Evolutionary conservation across 1,140 invertebrate species (phyloP).

Genomic region (Oedothorax gibbosus): DNA sequence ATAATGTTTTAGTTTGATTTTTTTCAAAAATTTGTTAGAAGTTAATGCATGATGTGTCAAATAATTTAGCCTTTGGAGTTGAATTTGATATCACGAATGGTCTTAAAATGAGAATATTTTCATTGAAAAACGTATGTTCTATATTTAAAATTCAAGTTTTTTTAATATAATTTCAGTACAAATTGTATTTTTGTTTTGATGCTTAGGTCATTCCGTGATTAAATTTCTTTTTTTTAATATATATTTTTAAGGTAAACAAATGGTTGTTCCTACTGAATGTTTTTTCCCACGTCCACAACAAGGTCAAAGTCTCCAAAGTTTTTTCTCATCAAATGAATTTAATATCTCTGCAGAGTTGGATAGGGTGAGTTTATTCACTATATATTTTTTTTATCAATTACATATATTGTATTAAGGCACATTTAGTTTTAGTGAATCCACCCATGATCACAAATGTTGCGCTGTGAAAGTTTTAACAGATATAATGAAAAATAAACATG

Average conservation of each 20-base stretch:
- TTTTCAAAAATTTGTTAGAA: neutral
- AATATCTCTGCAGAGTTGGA: constrained; percentile 82
- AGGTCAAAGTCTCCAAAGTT: constrained; percentile 81
- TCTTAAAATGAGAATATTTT: neutral
- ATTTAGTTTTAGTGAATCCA: no score
- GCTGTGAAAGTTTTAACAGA: no score
- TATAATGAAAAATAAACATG: no score
- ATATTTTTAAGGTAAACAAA: constrained; percentile 29
- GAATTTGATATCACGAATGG: neutral
- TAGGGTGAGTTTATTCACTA: constrained; percentile 68
- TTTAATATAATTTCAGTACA: neutral
- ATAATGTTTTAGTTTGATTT: neutral
- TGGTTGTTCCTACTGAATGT: constrained; percentile 62
- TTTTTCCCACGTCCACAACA: constrained; percentile 75
- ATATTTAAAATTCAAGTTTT: no score
- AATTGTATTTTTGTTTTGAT: neutral
- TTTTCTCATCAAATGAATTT: constrained; percentile 80
- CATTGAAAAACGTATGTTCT: no score
- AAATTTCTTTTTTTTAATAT: neutral
- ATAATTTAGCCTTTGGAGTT: neutral
- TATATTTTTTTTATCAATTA: constrained; percentile 12
- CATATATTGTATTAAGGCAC: no score
- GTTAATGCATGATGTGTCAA: neutral
- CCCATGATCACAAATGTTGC: no score
- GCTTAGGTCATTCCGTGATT: no score